Base-by-base conservation (phyloP, 2,888 invertebrate genomes). In the Drosophila trichaetosa region DNA sequence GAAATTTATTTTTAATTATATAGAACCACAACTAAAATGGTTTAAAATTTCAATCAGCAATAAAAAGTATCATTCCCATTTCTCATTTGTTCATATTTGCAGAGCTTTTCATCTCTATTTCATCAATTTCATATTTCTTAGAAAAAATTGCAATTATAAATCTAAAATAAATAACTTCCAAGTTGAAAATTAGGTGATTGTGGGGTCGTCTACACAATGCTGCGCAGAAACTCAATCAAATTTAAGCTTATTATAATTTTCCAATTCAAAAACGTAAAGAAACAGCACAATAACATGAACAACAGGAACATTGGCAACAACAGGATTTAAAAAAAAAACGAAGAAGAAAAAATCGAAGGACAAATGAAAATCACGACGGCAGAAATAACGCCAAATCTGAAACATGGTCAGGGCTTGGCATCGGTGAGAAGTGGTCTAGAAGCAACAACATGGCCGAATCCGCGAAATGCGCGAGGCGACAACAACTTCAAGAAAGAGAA, bases 181-280 rank as follows among this genome's bases (percentile, higher is more conserved):
- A 64, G 46, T 59, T 53, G 31, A 27, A 56, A 66, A 67, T 71
- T 60, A 51, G 29, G 1, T 27, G 38, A 73, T 58, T 38, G 21
- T 31, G 7, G 18, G 40, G 27, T 21, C 33, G 18, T 27, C 33
- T 56, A 52, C 34, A 54, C 36, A 66, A 53, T 58, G 42, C 48
- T 10, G 16, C 29, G 64, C 36, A 64, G 67, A 87, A 82, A 85
- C 72, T 82, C 88, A 89, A 89, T 89, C 83, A 84, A 87, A 80
- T 79, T 80, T 89, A 89, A 89, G 83, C 89, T 79, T 77, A 86
- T 89, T 89, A 87, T 42, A 72, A 75, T 74, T 80, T 65, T 74
- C 34, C 62, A 69, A 82, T 69, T 69, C 21, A 51, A 54, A 69
- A 69, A 59, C 57, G 34, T 40, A 67, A 59, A 52, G 53, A 61